Conservation (phyloP, 2,797 vertebrate genomes). For the Enteromius treurensis region DNA sequence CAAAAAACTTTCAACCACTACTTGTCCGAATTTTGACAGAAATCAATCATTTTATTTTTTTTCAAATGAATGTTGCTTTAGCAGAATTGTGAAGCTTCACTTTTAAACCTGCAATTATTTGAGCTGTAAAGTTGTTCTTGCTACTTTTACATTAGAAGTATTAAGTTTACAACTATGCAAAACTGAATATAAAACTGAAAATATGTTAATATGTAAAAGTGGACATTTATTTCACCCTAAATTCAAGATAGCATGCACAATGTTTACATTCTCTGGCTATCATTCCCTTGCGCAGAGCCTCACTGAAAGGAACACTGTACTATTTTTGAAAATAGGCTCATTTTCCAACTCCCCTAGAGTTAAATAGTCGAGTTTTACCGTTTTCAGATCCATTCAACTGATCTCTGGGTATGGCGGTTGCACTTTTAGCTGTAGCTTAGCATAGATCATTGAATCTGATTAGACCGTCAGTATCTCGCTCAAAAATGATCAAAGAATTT, state of each 20-base stretch:
- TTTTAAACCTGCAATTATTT: background rate
- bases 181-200: background rate
- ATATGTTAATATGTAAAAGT: background rate
- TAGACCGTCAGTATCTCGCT: no score
- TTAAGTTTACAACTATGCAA: background rate
- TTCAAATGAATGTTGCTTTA: no score
- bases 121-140: background rate
- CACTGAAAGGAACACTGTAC: no score
- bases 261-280: background rate
- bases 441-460: no score
- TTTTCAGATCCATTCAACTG: background rate
- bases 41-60: background rate
- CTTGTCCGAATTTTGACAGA: background rate
- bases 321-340: no score
- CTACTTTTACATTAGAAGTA: background rate
- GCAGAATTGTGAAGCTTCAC: no score
- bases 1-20: background rate
- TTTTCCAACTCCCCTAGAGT: no score
- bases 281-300: no score
- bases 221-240: background rate
- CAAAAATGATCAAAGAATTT: no score
- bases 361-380: no score
- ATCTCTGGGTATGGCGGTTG: no score
- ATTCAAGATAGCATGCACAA: background rate
- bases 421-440: no score